These are phyloP conservation scores for Unio delphinus DNA, from an alignment of 2,888 invertebrate species.

Conservation along the genomic window DNA sequence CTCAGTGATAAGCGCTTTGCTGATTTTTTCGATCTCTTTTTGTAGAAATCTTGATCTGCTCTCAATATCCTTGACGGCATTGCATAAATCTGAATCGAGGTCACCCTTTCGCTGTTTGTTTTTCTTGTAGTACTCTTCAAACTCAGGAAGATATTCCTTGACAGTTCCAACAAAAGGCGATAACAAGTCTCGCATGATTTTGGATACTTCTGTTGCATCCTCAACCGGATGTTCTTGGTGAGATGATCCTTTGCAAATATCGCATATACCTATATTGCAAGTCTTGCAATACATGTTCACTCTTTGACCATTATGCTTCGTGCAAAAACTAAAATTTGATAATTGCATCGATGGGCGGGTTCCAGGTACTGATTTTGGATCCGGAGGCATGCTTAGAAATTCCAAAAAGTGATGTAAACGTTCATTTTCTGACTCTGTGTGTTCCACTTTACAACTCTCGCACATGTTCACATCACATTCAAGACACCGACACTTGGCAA, in stretches of 20 bases:
- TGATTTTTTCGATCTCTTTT: constrained; percentile 42
- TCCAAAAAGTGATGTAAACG: constrained; percentile 41
- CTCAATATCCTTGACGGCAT: constrained; percentile 39
- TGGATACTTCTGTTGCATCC: constrained; percentile 32
- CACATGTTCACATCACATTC: constrained; percentile 44
- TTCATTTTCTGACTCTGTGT: constrained; percentile 26
- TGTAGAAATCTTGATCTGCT: constrained; percentile 35
- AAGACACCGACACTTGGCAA: constrained; percentile 36
- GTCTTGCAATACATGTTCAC: constrained; percentile 24
- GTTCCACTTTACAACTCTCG: constrained; percentile 28
- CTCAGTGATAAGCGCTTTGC: constrained; percentile 31
- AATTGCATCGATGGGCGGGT: constrained; percentile 9
- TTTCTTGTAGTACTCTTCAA: constrained; percentile 37
- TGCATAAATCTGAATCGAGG: constrained; percentile 35
- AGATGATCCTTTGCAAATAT: constrained; percentile 34
- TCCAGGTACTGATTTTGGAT: constrained; percentile 19
- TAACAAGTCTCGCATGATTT: constrained; percentile 30
- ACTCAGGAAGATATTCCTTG: constrained; percentile 43
- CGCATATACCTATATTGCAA: constrained; percentile 27
- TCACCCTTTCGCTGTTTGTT: constrained; percentile 32
- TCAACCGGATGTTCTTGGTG: constrained; percentile 43
- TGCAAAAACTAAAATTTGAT: constrained; percentile 15
- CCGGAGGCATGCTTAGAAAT: constrained; percentile 23
- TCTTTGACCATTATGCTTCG: constrained; percentile 19
- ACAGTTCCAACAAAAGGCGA: constrained; percentile 45